Evolutionary conservation across 2,113 vertebrate species (phyloP).

Genomic region (Oceanites oceanicus): DNA sequence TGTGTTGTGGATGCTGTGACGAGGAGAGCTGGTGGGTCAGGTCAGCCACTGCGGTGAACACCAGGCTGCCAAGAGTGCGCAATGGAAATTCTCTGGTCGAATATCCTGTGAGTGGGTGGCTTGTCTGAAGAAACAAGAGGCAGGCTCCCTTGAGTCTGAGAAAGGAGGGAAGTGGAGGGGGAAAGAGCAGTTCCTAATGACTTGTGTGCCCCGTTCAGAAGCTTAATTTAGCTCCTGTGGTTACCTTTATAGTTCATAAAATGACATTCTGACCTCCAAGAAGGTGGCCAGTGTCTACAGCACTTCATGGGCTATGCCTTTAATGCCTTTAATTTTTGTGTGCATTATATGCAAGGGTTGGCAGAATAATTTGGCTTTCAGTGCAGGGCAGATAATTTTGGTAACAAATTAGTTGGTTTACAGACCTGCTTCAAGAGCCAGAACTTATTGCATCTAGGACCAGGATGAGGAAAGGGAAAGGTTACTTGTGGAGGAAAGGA

Average conservation of each 20-base stretch:
- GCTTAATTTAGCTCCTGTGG: neutral
- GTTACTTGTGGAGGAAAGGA: neutral
- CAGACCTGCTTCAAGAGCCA: neutral
- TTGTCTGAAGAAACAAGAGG: conserved; percentile 32
- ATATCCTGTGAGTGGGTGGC: conserved; percentile 49
- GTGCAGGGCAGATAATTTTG: neutral
- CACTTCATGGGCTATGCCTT: neutral
- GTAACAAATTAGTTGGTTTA: neutral
- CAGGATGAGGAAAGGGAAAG: neutral
- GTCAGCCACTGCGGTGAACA: neutral
- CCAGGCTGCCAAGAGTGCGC: neutral
- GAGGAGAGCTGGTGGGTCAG: neutral
- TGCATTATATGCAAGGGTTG: neutral
- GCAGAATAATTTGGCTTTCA: neutral
- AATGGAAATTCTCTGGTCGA: conserved; percentile 9
- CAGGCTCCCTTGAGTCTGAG: conserved; percentile 12
- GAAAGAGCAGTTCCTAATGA: neutral
- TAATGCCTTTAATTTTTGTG: neutral
- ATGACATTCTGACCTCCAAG: neutral
- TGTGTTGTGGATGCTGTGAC: neutral
- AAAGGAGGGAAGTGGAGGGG: neutral
- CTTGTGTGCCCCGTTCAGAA: neutral
- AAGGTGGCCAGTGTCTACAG: neutral
- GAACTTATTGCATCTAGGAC: neutral
- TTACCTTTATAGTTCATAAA: neutral